Conservation (phyloP, 2,113 vertebrate genomes). For the Ptilorrhoa leucosticta region DNA sequence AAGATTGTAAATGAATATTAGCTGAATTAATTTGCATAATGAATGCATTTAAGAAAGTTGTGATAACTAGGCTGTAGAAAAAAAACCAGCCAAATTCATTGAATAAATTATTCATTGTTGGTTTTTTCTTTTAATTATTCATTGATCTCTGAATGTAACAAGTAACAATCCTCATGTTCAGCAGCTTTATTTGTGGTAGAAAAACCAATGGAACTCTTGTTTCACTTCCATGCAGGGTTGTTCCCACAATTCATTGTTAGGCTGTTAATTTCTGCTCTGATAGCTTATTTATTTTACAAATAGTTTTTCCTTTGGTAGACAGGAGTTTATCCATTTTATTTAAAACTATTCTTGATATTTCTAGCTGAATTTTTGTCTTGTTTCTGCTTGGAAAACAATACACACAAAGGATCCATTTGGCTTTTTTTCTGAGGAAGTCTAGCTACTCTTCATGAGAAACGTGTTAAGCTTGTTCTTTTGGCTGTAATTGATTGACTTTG, state of each 20-base stretch:
- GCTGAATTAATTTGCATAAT: conserved; percentile 45
- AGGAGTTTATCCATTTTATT: neutral
- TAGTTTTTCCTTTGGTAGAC: neutral
- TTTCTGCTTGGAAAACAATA: neutral
- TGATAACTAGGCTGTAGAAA: neutral
- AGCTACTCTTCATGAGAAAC: neutral
- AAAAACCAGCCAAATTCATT: neutral
- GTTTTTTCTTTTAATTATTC: conserved; percentile 27
- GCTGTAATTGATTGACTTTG: neutral
- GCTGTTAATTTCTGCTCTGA: neutral
- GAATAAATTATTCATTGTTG: conserved; percentile 36
- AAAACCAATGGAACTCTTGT: neutral
- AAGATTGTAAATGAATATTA: conserved; percentile 43
- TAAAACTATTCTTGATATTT: neutral
- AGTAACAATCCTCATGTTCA: neutral
- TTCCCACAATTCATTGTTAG: neutral
- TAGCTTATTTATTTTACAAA: neutral
- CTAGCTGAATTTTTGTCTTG: neutral
- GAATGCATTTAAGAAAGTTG: conserved; percentile 30
- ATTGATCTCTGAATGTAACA: conserved; percentile 24
- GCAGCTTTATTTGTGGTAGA: neutral
- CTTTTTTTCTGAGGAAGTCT: neutral
- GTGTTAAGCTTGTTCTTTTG: neutral
- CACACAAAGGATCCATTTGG: neutral
- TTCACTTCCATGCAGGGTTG: neutral